Base-by-base conservation (phyloP, 1,140 invertebrate genomes). In the Heliconius hewitsoni region DNA sequence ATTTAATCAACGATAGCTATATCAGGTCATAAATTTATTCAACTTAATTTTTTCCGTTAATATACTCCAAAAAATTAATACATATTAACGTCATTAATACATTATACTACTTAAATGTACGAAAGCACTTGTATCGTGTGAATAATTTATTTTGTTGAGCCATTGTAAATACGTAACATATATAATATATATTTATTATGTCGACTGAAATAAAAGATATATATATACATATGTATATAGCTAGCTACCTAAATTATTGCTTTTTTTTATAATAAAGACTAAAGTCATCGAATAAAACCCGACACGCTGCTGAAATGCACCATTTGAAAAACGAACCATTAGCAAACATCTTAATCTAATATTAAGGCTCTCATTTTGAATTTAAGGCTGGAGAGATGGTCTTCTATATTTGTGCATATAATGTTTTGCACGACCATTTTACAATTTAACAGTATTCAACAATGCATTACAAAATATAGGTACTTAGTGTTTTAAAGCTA, bases 281-380 rank as follows among this genome's bases (percentile, higher is more conserved):
- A 27, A 66, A 66, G 27, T 13, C 60, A 66, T 66, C 60, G 60
- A 66, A 66, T 66, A 66, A 66, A 66, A 66, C 23, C 13, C 27
- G 60, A 27, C 27, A 66, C 9, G 27, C 60, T 16, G 60, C 60
- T 66, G 60, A 66, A 66, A 66, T 66, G 60, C 60, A 66, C 23
- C 23, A 30, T 30, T 66, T 66, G 9, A 30, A 8, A 27, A 57
- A 30, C 27, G 0, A 30, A 66, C 27, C 9, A 16, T n/a, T 46
- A 46, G 4, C 4, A 5, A 46, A 6, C 27, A 16, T 66, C 23
- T 66, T 66, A 66, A 66, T 30, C 60, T 66, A 66, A 27, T 66
- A 11, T 66, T 66, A 66, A 66, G 60, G 60, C 60, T 30, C n/a
- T 66, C 52, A 60, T 23, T 23, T 66, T 66, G 27, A 27, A 27